These are phyloP conservation scores for Philereme vetulata DNA, from an alignment of 2,888 invertebrate species.

Conservation along the genomic window DNA sequence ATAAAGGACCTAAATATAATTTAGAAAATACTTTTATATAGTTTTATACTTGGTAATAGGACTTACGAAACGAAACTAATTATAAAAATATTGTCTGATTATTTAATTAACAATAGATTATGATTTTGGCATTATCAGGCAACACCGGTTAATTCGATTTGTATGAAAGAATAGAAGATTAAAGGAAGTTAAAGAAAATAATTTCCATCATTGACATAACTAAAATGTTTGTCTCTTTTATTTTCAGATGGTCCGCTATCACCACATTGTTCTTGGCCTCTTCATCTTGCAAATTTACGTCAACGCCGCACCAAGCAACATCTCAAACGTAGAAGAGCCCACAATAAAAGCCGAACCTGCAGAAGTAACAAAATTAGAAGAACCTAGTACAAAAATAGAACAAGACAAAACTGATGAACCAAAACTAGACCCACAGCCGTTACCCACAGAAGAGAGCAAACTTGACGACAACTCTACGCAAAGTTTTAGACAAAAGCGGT, in stretches of 20 bases:
- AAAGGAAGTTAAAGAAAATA: too few species aligned
- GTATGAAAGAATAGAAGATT: too few species aligned
- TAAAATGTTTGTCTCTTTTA: slow-evolving; percentile 23
- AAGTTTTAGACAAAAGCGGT: slow-evolving; percentile 58
- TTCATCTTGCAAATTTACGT: slow-evolving; percentile 53
- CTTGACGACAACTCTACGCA: slow-evolving; percentile 40
- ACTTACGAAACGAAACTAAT: too few species aligned
- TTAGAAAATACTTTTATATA: too few species aligned
- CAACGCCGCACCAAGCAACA: slow-evolving; percentile 57
- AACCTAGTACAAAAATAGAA: slow-evolving; percentile 1
- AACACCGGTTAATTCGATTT: too few species aligned
- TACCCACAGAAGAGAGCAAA: slow-evolving; percentile 39
- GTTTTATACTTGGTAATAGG: too few species aligned
- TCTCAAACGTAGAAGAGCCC: slow-evolving; percentile 30
- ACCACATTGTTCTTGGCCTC: slow-evolving; percentile 47
- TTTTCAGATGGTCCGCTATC: slow-evolving; percentile 67
- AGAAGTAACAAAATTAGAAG: slow-evolving; percentile 5
- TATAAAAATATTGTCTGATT: too few species aligned
- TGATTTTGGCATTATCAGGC: too few species aligned
- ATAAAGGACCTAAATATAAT: too few species aligned
- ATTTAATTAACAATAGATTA: too few species aligned
- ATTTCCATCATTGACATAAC: background rate
- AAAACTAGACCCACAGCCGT: slow-evolving; percentile 43
- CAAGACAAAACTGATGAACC: slow-evolving; percentile 33
- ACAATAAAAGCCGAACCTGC: slow-evolving; percentile 1